Evolutionary conservation across 2,113 vertebrate genomes (phyloP).

Genomic region (Hypanus sabinus): DNA sequence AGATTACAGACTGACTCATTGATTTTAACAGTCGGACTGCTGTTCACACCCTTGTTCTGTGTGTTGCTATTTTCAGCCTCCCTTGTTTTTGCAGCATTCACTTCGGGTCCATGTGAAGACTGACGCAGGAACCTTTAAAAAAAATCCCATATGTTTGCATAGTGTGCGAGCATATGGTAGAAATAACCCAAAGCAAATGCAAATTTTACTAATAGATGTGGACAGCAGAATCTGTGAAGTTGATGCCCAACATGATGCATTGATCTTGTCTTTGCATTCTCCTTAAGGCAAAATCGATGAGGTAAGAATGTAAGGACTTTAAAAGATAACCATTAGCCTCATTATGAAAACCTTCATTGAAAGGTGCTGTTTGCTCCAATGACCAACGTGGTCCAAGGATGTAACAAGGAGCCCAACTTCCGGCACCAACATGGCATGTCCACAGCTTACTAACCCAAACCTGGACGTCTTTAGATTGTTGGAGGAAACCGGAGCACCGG

Average conservation of each 20-base stretch:
- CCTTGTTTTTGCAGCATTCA: not conserved
- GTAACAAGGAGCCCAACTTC: too few species aligned
- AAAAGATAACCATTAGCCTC: too few species aligned
- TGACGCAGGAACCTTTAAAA: not conserved
- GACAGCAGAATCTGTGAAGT: not conserved
- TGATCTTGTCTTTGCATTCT: not conserved
- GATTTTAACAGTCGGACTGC: not conserved
- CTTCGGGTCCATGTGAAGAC: not conserved
- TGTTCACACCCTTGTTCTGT: not conserved
- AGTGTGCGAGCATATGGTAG: not conserved
- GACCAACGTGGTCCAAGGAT: too few species aligned
- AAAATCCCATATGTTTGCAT: constrained; percentile 25
- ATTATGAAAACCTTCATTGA: too few species aligned
- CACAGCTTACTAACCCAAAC: too few species aligned
- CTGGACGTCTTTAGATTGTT: too few species aligned
- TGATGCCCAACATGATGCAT: not conserved
- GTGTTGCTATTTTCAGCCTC: not conserved
- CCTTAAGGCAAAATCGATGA: not conserved
- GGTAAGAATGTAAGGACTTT: not conserved
- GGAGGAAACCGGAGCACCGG: too few species aligned
- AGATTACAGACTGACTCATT: not conserved
- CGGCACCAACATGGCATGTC: too few species aligned
- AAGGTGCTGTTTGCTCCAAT: too few species aligned
- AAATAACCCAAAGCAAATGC: constrained; percentile 18
- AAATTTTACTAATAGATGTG: constrained; percentile 1